Base-by-base conservation (phyloP, 1,140 invertebrate genomes). In the Patella vulgata region DNA sequence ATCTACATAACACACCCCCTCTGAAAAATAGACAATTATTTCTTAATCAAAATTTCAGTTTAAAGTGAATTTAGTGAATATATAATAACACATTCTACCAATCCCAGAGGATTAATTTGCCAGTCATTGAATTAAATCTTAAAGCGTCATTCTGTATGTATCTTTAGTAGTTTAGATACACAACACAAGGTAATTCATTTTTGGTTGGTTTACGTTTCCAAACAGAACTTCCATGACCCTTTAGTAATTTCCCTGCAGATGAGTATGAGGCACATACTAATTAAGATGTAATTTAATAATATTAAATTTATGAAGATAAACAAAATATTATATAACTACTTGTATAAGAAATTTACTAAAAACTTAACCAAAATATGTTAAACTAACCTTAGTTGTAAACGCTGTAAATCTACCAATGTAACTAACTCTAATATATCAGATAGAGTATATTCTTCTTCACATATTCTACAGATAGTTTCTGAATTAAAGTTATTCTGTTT, bases 351-450 rank as follows among this genome's bases (percentile, higher is more conserved):
- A 4, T 14, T n/a, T 14, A 53, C 9, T 11, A 8, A 6, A 47
- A 48, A 19, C 27, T 19, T 21, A 53, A 28, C 44, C 40, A 39
- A 39, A 17, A 21, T 54, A 5, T 23, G 19, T 23, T 21, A 42
- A 50, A 58, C 85, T 81, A 84, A 92, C 91, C 88, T 89, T 46
- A 96, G 83, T 44, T 89, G 88, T 46, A 95, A 75, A 75, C 88
- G 87, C 50, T 88, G 86, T 48, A 96, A 79, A 84, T 96, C 94
- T 65, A 93, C 89, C 73, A 91, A 87, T 1, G 88, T 90, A 62
- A 93, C 86, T 66, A 90, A 88, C 63, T 88, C 87, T 40, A 94
- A 82, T 28, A 96, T 82, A 83, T 95, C 92, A 53, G 91, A 88
- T 68, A 93, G 87, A 11, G 88, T 91, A 77, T 92, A 95, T 63